Conservation (phyloP, 2,888 invertebrate species). For the Agrotis segetum region DNA sequence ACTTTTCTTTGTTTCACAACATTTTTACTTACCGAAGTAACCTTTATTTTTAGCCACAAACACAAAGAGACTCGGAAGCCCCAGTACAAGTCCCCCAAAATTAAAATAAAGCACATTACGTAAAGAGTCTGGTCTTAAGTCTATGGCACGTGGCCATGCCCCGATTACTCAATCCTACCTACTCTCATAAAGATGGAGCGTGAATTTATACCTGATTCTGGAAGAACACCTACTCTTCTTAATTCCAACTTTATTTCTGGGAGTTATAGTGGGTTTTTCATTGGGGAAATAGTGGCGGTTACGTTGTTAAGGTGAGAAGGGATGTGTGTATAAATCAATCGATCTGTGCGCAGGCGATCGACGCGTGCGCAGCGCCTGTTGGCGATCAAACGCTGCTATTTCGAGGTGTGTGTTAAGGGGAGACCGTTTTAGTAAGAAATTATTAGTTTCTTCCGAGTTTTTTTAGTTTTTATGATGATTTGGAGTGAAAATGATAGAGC, state of each 20-base stretch:
- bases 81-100: constrained; percentile 35
- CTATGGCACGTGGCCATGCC: constrained; percentile 72
- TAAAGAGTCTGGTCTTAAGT: constrained; percentile 68
- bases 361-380: constrained; percentile 82
- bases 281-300: constrained; percentile 23
- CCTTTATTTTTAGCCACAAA: constrained; percentile 34
- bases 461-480: constrained; percentile 52
- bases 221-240: not conserved
- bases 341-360: constrained; percentile 76
- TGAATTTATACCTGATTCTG: constrained; percentile 65
- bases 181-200: constrained; percentile 67
- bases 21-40: constrained; percentile 13
- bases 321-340: constrained; percentile 86
- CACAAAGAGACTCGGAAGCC: constrained; percentile 45
- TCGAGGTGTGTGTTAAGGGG: constrained; percentile 79
- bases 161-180: constrained; percentile 72
- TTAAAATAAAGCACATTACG: constrained; percentile 66
- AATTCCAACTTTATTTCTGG: not conserved
- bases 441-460: constrained; percentile 51
- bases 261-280: constrained; percentile 14
- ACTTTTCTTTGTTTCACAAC: constrained; percentile 18
- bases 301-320: constrained; percentile 56
- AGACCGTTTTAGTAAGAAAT: constrained; percentile 59
- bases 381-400: constrained; percentile 84
- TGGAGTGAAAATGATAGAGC: constrained; percentile 15